Conservation (phyloP, 2,888 invertebrate species). For the Leptopilina drosophilae region DNA sequence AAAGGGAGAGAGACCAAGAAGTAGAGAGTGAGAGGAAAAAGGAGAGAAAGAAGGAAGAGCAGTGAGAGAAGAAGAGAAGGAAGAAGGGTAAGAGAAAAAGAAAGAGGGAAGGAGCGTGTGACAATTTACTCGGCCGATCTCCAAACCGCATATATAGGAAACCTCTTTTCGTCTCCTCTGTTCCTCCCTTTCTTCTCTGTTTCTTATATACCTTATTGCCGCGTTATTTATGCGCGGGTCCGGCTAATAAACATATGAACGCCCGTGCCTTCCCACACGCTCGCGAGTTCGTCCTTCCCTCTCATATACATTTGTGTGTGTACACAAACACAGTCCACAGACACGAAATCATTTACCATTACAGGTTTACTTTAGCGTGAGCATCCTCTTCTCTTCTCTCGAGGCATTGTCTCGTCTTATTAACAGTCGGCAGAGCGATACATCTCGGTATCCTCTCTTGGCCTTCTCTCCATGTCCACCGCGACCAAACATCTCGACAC, state of each 20-base stretch:
- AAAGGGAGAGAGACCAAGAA: too few species aligned
- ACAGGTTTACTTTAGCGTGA: conserved; percentile 42
- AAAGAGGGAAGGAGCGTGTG: conserved; percentile 73
- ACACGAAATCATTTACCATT: conserved; percentile 48
- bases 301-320: conserved; percentile 45
- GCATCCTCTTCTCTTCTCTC: conserved; percentile 53
- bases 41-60: too few species aligned
- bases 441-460: conserved; percentile 59
- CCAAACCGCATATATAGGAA: conserved; percentile 57
- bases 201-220: conserved; percentile 74
- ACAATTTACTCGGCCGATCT: conserved; percentile 76
- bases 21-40: too few species aligned
- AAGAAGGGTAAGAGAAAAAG: too few species aligned
- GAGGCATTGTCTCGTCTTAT: conserved; percentile 75
- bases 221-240: conserved; percentile 76
- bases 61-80: too few species aligned
- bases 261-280: conserved; percentile 70
- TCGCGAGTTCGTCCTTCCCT: conserved; percentile 51
- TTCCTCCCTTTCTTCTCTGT: conserved; percentile 63
- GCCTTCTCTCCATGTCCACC: conserved; percentile 41
- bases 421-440: conserved; percentile 73
- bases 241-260: conserved; percentile 77
- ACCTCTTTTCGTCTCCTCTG: conserved; percentile 49
- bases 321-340: conserved; percentile 28
- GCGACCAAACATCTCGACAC: conserved; percentile 61